phyloP scores from a whole-genome alignment of 1,140 invertebrate species.

The Thalassaphorura encarpata region DNA sequence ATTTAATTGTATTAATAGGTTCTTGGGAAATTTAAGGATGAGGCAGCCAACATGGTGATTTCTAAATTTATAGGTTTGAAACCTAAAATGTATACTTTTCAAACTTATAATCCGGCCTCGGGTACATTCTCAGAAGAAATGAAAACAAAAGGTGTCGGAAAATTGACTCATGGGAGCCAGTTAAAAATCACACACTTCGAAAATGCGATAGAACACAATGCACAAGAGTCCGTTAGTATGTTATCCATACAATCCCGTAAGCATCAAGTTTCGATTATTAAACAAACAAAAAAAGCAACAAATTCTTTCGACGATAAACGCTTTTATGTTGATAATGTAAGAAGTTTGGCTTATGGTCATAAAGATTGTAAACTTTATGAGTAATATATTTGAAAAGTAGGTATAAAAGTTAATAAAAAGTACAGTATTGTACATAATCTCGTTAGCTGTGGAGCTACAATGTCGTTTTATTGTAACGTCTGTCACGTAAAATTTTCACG shows the following conservation, averaged over 20 bases:
- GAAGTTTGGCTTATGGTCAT: not conserved
- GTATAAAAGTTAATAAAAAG: not conserved
- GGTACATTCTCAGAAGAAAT: not conserved
- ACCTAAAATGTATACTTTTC: constrained; percentile 9
- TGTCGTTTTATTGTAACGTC: not conserved
- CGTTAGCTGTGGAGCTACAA: not conserved
- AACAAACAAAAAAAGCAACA: not conserved
- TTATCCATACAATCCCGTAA: not conserved
- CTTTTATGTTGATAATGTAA: constrained; percentile 2
- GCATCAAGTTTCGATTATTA: not conserved
- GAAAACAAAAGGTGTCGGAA: not conserved
- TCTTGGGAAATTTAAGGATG: constrained; percentile 13
- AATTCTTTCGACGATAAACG: constrained; percentile 6
- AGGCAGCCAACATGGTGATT: not conserved
- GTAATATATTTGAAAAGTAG: not conserved
- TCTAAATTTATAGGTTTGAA: not conserved
- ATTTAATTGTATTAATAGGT: too few species aligned
- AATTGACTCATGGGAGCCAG: not conserved
- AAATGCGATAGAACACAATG: not conserved
- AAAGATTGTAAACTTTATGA: not conserved
- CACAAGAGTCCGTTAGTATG: not conserved
- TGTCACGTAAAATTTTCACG: not conserved
- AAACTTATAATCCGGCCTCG: not conserved
- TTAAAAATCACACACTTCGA: not conserved
- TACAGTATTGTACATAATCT: not conserved